These are phyloP conservation scores for Caenorhabditis tropicalis DNA, from an alignment of 1,140 invertebrate species.

Conservation along the genomic window DNA sequence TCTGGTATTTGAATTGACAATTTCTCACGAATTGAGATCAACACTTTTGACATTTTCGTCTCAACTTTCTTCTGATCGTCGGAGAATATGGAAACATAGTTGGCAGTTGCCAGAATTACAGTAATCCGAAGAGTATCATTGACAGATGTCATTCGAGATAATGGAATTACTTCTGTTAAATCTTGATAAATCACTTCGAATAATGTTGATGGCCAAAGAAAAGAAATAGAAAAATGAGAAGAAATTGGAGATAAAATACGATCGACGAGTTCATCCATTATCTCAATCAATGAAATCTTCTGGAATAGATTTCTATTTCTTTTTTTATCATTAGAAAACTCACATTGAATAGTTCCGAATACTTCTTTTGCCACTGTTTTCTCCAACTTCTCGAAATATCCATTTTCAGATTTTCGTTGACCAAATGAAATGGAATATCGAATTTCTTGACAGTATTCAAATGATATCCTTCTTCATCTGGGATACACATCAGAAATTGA, in stretches of 20 bases:
- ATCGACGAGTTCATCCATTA: slow-evolving; percentile 29
- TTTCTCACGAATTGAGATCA: neutral
- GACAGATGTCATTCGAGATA: neutral
- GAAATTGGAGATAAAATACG: slow-evolving; percentile 5
- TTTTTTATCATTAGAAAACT: neutral
- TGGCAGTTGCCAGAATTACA: slow-evolving; percentile 10
- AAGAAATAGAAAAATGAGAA: neutral
- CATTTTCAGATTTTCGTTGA: neutral
- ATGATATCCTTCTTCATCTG: slow-evolving; percentile 19
- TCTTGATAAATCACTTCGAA: slow-evolving; percentile 16
- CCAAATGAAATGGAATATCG: slow-evolving; percentile 24
- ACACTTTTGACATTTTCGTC: neutral
- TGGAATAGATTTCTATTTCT: neutral
- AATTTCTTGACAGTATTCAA: slow-evolving; percentile 22
- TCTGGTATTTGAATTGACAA: slow-evolving; percentile 30
- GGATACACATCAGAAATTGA: slow-evolving; percentile 46
- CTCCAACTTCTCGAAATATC: neutral
- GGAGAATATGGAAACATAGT: neutral
- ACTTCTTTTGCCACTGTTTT: neutral
- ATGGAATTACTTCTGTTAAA: neutral
- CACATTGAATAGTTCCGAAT: slow-evolving; percentile 7
- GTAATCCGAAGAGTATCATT: slow-evolving; percentile 25
- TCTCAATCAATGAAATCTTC: neutral
- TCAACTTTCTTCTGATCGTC: slow-evolving; percentile 11
- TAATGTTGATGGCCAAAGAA: neutral